Base-by-base conservation (phyloP, 1,140 invertebrate genomes). In the Drosophila lacertosa region DNA sequence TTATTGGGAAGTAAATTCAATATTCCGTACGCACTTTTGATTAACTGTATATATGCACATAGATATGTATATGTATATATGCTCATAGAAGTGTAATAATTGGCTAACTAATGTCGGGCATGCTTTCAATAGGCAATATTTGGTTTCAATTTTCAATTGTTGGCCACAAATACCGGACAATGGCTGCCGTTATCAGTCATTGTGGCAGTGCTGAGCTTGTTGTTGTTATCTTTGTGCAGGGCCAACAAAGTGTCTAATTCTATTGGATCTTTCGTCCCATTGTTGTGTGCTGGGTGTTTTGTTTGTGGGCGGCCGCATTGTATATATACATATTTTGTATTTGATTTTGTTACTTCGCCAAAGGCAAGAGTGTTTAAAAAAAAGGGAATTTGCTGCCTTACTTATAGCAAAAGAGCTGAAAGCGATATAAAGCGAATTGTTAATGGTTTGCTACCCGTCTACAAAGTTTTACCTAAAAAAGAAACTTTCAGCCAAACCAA, bases 61-160 rank as follows among this genome's bases (percentile, higher is more conserved):
- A n/a, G n/a, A n/a, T n/a, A n/a, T n/a, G n/a, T n/a, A n/a, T n/a
- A n/a, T n/a, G n/a, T 26, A 26, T 29, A 9, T 29, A 29, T 9
- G 1, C 7, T 9, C 7, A 29, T 1, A 29, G 0, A 29, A 29
- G 9, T 29, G 7, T 29, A 0, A 7, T 7, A 47, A 73, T 44
- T 42, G 18, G 35, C 16, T 55, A 48, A 55, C 44, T 35, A 29
- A 51, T 71, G 15, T 16, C 18, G 10, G 35, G 60, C 26, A 59
- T 39, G 26, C 37, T 45, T 73, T 32, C 47, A 37, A 47, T 33
- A 50, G 54, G 53, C 22, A 53, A 71, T 84, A 82, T 84, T 82
- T 75, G 75, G 80, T 79, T 82, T 75, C 62, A 71, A 79, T 74
- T 71, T 40, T 50, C 62, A 75, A 84, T 84, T 83, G 80, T 72